Evolutionary conservation across 2,113 vertebrate species (phyloP), one percentile per base, ranked within the genome.

Genomic region (Hippolais icterina): DNA sequence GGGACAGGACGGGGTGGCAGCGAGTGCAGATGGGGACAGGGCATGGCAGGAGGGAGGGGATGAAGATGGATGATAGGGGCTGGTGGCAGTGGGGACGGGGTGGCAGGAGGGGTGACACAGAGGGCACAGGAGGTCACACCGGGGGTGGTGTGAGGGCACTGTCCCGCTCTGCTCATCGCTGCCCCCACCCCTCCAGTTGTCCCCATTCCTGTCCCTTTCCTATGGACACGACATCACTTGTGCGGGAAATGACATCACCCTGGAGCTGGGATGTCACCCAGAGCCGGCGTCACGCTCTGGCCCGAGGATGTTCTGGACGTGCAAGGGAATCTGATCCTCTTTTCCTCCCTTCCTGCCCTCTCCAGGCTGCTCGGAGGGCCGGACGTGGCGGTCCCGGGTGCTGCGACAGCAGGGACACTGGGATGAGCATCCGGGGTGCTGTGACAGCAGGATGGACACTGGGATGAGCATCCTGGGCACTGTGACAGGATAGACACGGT

Each of bases 141-240:
- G 3, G 29, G 7, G 7, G 1, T 13, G 28, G 15, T 22, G 3
- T 29, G 44, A 0, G 2, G 27, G n/a, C 35, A 9, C 28, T 12
- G 8, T 39, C 47, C 64, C 7, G 1, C 33, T 52, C 25, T 14
- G 69, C 11, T 65, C 25, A 6, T 10, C 18, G 8, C 68, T 5
- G 2, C 33, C 57, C 5, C 4, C 69, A 19, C 4, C 33, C 12
- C 20, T 57, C 24, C 52, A 29, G 16, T 1, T 61, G 72, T 42
- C 41, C 25, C 23, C 20, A 1, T 17, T 29, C 20, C 5, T 11
- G 16, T 70, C 57, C 37, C 35, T 52, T 42, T 76, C 41, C 29
- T 29, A 1, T 6, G 72, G 72, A 44, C 22, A 7, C 2, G 15
- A 41, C 56, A 9, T 82, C 71, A 22, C 21, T 61, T 33, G 23